Evolutionary conservation across 2,797 vertebrate species (phyloP), one percentile per base, ranked within the genome.

Genomic region (Sebastes vulpes): DNA sequence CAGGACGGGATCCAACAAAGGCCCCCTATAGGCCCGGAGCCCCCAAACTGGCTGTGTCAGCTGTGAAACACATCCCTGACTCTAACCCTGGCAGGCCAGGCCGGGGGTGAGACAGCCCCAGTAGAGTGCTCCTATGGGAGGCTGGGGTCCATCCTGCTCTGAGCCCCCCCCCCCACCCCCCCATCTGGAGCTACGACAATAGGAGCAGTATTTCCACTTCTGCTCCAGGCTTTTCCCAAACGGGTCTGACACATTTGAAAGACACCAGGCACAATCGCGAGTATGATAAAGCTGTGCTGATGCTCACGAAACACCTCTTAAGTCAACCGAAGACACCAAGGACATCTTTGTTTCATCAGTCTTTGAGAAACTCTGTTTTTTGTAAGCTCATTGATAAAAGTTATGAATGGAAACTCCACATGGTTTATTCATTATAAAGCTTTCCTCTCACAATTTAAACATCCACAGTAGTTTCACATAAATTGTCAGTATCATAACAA

Each of bases 61-160:
- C 93, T 93, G 91, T 88, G 87, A 92, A 94, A 94, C 65, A 65
- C 87, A 94, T 95, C 93, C 76, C 66, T 68, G 53, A 63, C 14
- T 83, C 81, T 92, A 83, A 85, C 84, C 85, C 74, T 74, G 85
- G 91, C 79, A 81, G 83, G 69, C 88, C 81, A 79, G 84, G 73
- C 75, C 76, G 20, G 76, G 69, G 77, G 74, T 79, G 68, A 92
- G 84, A 79, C 68, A 69, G 54, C 26, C 71, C 72, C 71, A 70
- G 77, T 69, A 76, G 72, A 88, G 78, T 38, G 75, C 72, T 93
- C 94, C 92, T 93, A 25, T 81, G 92, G 92, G 93, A 95, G 89
- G 42, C 92, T 83, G 91, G 67, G 83, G 91, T 82, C 89, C 86
- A 92, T 95, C 93, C 91, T 89, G 92, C 87, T 81, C 75, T 76